Base-by-base conservation (phyloP, 2,797 vertebrate species). In the Ptychobarbus kaznakovi region DNA sequence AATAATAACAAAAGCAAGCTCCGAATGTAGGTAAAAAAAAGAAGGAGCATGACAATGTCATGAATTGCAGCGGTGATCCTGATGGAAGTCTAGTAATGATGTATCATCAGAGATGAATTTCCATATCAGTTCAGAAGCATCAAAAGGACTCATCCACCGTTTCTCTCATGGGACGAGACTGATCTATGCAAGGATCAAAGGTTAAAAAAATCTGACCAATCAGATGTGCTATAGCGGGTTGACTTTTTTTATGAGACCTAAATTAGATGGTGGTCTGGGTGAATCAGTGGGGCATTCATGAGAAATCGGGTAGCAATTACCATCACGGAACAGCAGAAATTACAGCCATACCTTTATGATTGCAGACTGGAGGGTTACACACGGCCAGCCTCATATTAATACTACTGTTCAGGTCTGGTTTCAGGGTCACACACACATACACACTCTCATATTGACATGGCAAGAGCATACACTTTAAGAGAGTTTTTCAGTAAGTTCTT, bases 291-390 rank as follows among this genome's bases (percentile, higher is more conserved):
- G 89, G 90, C 89, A 86, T 90, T 90, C 85, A 38, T 86, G 89
- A 89, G 86, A 91, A 89, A 87, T 89, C 66, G 88, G 90, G 83
- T 86, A 83, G 91, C 92, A 94, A 94, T 94, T 94, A 94, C 89
- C 92, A 93, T 94, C 93, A 94, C 87, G 51, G 86, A 85, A 87
- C 78, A 74, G 85, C 86, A 92, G 78, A 93, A 93, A 93, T 93
- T 92, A 91, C 87, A 90, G 86, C 88, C 92, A 87, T 93, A 92
- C 91, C 92, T 91, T 72, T 89, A 89, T 94, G 94, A 95, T 94
- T 94, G 90, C 88, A 90, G 82, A 78, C 89, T 90, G 90, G 93
- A 82, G 40, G 32, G 18, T 93, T 94, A 91, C 90, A 88, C 81
- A 77, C 40, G 70, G 32, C 82, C 70, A 7, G 28, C 20, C 78